Evolutionary conservation across 2,113 vertebrate genomes (phyloP), one percentile per base, ranked within the genome.

Genomic region (Marcusenius ussheri): DNA sequence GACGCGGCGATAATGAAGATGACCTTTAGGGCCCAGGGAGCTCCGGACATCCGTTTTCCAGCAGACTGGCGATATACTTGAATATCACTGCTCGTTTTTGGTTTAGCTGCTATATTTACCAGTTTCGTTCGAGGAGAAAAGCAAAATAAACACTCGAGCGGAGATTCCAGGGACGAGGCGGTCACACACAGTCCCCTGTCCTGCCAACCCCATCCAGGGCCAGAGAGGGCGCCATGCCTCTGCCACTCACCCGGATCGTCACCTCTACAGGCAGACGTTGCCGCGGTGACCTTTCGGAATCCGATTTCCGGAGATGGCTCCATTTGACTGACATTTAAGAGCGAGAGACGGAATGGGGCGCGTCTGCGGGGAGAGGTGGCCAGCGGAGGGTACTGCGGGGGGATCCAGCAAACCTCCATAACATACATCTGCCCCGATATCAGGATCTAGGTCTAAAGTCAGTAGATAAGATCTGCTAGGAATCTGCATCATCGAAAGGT

Each of bases 221-320:
- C 9, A 11, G 45, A 10, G 45, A 11, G 45, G 24, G 21, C 42
- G 17, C 42, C 19, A 9, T 84, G 45, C 83, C 53, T 15, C 51
- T 21, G 7, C 19, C 15, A 4, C 51, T 45, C 35, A 7, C 5
- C 13, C 27, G 5, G 1, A 45, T 51, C 19, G 11, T 88, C 87
- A 39, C 87, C 87, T 62, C 9, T 5, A n/a, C 27, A 46, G 53
- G 19, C 31, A 45, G 4, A 46, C 9, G 51, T 46, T 10, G 19
- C 39, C 11, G 0, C 49, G 49, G 87, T 88, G 87, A 88, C 87
- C 87, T 88, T 88, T 62, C 5, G n/a, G 58, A 88, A 88, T 88
- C 87, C 21, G 35, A 62, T 88, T 39, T 50, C 31, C 7, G 31
- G 87, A 53, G 85, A 21, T 24, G 53, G 19, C 53, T 58, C 11